Evolutionary conservation across 2,113 vertebrate genomes (phyloP), one percentile per base, ranked within the genome.

Genomic region (Lophotis ruficrista): DNA sequence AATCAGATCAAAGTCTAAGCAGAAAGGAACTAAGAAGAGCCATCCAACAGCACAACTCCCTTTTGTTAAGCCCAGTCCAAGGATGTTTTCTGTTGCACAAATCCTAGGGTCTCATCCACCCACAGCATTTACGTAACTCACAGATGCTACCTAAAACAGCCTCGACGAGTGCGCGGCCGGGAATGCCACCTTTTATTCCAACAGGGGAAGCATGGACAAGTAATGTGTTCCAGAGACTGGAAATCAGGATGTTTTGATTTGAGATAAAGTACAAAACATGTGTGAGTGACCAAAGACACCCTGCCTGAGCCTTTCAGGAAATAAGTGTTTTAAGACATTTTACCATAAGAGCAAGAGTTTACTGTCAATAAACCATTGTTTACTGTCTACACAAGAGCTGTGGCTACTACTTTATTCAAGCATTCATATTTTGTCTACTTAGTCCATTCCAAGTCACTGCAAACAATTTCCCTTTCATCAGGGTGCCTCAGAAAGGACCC

Each of bases 171-270:
- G 41, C 79, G 70, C 69, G 85, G 89, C 66, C 10, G 4, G 64
- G 38, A 89, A 80, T 93, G 83, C 83, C 96, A 96, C 95, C 95
- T 96, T 89, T 57, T 47, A 89, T 85, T 69, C 91, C 79, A 91
- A 94, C 73, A 95, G 43, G 75, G 91, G 83, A 96, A 96, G 70
- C 84, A 57, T 66, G 81, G 70, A 69, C 96, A 85, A 96, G 84
- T 95, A 96, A 94, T 89, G 62, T 50, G 93, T 94, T 95, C 95
- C 96, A 97, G 94, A 95, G 54, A 72, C 87, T 94, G 78, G 89
- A 83, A 94, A 96, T 95, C 96, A 95, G 95, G 96, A 97, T 97
- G 96, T 96, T 97, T 97, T 97, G 81, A 87, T 96, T 96, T 92
- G 95, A 95, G 96, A 97, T 96, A 94, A 96, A 95, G 96, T 83